A percentile compares a stretch with the other conserved stretches of the same genome.
phyloP scores from a whole-genome alignment of 2,888 invertebrate species.

The Sphaerophoria rueppellii region DNA sequence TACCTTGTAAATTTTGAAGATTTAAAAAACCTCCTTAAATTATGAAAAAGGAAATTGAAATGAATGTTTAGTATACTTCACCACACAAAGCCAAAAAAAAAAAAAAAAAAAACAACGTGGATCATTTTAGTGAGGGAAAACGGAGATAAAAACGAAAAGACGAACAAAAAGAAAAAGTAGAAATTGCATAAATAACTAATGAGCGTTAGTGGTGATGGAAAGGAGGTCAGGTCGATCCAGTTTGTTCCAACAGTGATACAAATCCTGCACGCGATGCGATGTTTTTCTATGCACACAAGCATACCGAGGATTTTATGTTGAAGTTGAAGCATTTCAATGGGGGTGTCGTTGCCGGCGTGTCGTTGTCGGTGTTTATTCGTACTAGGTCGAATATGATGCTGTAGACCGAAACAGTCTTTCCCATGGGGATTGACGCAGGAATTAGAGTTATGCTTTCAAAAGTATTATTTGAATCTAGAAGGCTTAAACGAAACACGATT shows the following conservation, averaged over 20 bases:
- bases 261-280: slow-evolving; percentile 19
- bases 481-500: background rate
- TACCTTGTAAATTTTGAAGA: too few relatives aligned
- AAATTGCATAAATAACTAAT: slow-evolving; percentile 72
- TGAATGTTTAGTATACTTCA: background rate
- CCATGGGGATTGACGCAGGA: slow-evolving; percentile 50
- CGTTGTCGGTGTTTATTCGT: too few relatives aligned
- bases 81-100: background rate
- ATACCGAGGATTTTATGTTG: too few relatives aligned
- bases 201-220: slow-evolving; percentile 54
- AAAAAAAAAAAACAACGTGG: background rate
- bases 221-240: slow-evolving; percentile 29
- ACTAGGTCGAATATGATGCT: slow-evolving; percentile 28
- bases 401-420: slow-evolving; percentile 35
- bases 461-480: slow-evolving; percentile 20
- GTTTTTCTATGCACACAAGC: too few relatives aligned
- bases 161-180: slow-evolving; percentile 24
- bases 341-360: too few relatives aligned
- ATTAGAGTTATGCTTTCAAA: slow-evolving; percentile 47
- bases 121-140: slow-evolving; percentile 35
- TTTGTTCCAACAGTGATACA: background rate
- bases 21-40: too few relatives aligned
- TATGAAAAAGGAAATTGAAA: slow-evolving; percentile 3
- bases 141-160: slow-evolving; percentile 56
- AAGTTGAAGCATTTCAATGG: too few relatives aligned